These are phyloP conservation scores for Phalloptychus januarius DNA, from an alignment of 2,797 vertebrate species.

Conservation along the genomic window DNA sequence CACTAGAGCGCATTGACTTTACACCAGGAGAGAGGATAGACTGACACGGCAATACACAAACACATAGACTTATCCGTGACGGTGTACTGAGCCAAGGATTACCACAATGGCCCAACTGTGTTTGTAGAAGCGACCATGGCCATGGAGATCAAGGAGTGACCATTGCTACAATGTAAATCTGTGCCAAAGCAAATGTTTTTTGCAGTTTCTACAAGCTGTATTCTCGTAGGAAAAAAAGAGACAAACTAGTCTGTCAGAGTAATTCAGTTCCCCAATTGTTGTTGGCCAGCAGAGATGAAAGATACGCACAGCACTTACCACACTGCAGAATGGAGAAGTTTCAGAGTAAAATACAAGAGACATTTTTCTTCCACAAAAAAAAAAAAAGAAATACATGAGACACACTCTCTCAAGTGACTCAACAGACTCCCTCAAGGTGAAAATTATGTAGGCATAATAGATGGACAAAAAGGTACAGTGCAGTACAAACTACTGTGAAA, in stretches of 20 bases:
- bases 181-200: slow-evolving; percentile 88
- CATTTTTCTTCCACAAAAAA: slow-evolving; percentile 71
- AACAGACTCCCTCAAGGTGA: slow-evolving; percentile 77
- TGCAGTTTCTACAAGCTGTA: slow-evolving; percentile 86
- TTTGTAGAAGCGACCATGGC: slow-evolving; percentile 79
- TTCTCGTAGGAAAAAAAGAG: slow-evolving; percentile 75
- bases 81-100: slow-evolving; percentile 80
- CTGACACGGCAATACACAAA: slow-evolving; percentile 76
- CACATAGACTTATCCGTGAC: slow-evolving; percentile 77
- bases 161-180: slow-evolving; percentile 83
- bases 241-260: slow-evolving; percentile 78
- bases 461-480: slow-evolving; percentile 81
- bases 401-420: slow-evolving; percentile 76
- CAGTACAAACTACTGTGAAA: slow-evolving; percentile 85
- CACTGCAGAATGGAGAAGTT: slow-evolving; percentile 71
- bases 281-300: slow-evolving; percentile 76
- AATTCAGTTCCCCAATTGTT: slow-evolving; percentile 75
- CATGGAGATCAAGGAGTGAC: slow-evolving; percentile 78
- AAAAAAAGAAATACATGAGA: slow-evolving; percentile 64
- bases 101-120: slow-evolving; percentile 79
- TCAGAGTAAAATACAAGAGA: slow-evolving; percentile 76
- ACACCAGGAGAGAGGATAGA: slow-evolving; percentile 77
- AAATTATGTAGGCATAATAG: slow-evolving; percentile 78
- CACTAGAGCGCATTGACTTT: slow-evolving; percentile 80
- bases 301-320: slow-evolving; percentile 75